Conservation (phyloP, 1,140 invertebrate species). For the Bilobella aurantiaca region DNA sequence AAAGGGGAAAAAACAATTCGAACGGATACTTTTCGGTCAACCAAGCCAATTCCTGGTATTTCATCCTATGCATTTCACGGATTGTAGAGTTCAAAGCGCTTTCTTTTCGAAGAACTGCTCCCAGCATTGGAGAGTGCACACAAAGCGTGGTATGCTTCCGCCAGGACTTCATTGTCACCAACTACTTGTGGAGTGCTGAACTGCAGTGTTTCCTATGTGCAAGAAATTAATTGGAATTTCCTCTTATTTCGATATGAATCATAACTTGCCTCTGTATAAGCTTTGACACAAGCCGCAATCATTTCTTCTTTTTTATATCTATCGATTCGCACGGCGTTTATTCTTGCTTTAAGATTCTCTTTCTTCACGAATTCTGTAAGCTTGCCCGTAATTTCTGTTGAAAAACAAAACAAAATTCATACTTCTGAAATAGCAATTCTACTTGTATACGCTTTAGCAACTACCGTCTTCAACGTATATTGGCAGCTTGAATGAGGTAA, state of each 20-base stretch:
- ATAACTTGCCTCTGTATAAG: slow-evolving; percentile 55
- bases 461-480: slow-evolving; percentile 53
- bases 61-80: slow-evolving; percentile 29
- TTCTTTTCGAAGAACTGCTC: slow-evolving; percentile 66
- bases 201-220: slow-evolving; percentile 35
- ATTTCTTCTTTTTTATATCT: slow-evolving; percentile 54
- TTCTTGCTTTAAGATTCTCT: slow-evolving; percentile 46
- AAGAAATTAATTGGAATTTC: background rate
- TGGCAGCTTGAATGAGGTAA: slow-evolving; percentile 58
- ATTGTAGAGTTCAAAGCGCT: slow-evolving; percentile 49
- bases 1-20: too few relatives aligned
- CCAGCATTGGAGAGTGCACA: slow-evolving; percentile 69
- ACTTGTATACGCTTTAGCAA: too few relatives aligned
- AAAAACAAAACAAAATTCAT: slow-evolving; percentile 35
- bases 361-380: slow-evolving; percentile 39
- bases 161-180: slow-evolving; percentile 64
- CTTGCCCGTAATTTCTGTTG: slow-evolving; percentile 40
- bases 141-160: slow-evolving; percentile 66
- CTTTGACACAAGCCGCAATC: slow-evolving; percentile 56
- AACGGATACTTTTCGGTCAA: slow-evolving; percentile 28
- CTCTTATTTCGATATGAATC: background rate
- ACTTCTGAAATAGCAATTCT: slow-evolving; percentile 5
- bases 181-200: slow-evolving; percentile 51
- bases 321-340: slow-evolving; percentile 46
- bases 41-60: slow-evolving; percentile 23